Evolutionary conservation across 2,888 invertebrate genomes (phyloP).

Genomic region (Melieria crassipennis): DNA sequence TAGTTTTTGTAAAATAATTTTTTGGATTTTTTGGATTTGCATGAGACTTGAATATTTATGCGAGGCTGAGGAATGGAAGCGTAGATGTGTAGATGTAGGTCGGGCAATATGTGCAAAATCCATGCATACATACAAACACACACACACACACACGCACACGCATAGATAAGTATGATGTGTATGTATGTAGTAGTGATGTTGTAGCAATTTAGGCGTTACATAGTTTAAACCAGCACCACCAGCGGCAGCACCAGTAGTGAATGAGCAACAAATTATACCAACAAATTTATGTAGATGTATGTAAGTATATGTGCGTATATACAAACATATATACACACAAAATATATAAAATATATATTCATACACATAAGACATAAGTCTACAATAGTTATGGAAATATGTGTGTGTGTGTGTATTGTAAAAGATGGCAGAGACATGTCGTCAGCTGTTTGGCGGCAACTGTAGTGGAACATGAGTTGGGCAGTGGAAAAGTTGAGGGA

Average conservation of each 20-base stretch:
- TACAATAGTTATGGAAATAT: not conserved
- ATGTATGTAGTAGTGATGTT: not conserved
- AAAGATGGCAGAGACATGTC: not conserved
- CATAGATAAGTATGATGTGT: not conserved
- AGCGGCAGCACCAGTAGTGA: too few relatives aligned
- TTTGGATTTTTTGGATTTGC: too few relatives aligned
- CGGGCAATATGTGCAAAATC: not conserved
- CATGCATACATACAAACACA: slow-evolving; percentile 11
- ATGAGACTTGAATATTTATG: too few relatives aligned
- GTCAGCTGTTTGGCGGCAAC: too few relatives aligned
- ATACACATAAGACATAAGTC: not conserved
- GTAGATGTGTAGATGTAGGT: not conserved
- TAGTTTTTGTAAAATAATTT: too few relatives aligned
- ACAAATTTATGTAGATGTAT: slow-evolving; percentile 10
- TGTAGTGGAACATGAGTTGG: not conserved
- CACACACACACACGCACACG: slow-evolving; percentile 1
- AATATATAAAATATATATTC: slow-evolving; percentile 4
- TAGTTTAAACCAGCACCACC: not conserved
- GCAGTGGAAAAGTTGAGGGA: too few relatives aligned
- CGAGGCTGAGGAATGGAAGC: not conserved
- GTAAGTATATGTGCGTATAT: slow-evolving; percentile 5
- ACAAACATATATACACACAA: slow-evolving; percentile 10
- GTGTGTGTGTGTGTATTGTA: not conserved
- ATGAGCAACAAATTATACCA: not conserved
- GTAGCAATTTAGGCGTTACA: not conserved